A percentile compares a stretch with the other conserved stretches of the same genome.
Evolutionary conservation across 2,888 invertebrate species (phyloP).

Genomic region (Steinernema hermaphroditum): DNA sequence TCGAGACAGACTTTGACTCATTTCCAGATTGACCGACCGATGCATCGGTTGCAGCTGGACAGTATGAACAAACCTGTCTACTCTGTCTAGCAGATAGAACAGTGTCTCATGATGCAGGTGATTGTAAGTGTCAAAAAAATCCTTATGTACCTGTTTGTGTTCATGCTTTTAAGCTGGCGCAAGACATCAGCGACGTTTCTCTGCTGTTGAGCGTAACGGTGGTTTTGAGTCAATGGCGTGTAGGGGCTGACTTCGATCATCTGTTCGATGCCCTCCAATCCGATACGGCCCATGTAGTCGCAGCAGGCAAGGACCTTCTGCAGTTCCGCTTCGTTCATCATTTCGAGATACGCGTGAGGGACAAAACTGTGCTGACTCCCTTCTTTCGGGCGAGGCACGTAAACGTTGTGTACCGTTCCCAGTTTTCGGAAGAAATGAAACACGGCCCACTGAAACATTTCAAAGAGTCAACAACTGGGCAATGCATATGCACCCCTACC

Average conservation of each 20-base stretch:
- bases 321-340: conserved; percentile 19
- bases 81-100: too few relatives aligned
- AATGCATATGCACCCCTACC: neutral
- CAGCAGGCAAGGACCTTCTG: conserved; percentile 18
- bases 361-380: conserved; percentile 17
- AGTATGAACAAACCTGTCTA: too few relatives aligned
- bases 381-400: conserved; percentile 18
- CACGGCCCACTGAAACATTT: conserved; percentile 10
- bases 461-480: neutral
- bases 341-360: conserved; percentile 17
- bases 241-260: conserved; percentile 25
- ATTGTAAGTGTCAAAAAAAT: too few relatives aligned
- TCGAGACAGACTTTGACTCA: too few relatives aligned
- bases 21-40: too few relatives aligned
- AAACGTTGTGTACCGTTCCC: conserved; percentile 9
- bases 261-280: conserved; percentile 15
- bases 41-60: too few relatives aligned
- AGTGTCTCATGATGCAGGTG: too few relatives aligned
- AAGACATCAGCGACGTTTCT: neutral
- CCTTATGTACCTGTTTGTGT: too few relatives aligned
- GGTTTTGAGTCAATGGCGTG: neutral
- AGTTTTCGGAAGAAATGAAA: conserved; percentile 15
- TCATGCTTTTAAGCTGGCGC: neutral
- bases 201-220: neutral
- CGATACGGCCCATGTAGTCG: conserved; percentile 23